A percentile compares a stretch with the other conserved stretches of the same genome.
phyloP scores from a whole-genome alignment of 1,140 invertebrate species.

The Pseudomyrmex pallidus region DNA sequence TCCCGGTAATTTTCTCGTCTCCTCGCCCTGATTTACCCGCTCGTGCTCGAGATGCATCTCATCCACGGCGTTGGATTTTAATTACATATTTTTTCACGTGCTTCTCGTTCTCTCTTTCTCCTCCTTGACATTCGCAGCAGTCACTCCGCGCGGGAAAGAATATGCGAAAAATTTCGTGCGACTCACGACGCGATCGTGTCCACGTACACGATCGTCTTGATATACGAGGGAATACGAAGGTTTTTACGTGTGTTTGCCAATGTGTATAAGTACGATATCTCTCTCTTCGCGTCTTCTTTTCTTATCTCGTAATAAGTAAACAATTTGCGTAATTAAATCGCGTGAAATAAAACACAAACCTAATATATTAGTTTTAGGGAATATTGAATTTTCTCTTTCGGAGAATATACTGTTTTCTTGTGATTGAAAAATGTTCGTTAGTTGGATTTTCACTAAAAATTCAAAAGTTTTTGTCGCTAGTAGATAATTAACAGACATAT shows the following conservation, averaged over 20 bases:
- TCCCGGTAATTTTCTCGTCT: conserved; percentile 47
- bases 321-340: neutral
- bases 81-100: conserved; percentile 67
- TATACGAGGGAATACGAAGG: too few relatives aligned
- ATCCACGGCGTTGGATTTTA: conserved; percentile 65
- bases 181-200: conserved; percentile 3
- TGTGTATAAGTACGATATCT: too few relatives aligned
- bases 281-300: too few relatives aligned
- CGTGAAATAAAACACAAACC: neutral
- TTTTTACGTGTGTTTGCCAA: too few relatives aligned
- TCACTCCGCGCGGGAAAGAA: neutral
- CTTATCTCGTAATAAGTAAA: conserved; percentile 2
- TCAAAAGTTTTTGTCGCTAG: neutral
- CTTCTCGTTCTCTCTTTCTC: neutral
- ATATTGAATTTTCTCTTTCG: neutral
- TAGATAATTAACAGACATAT: neutral
- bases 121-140: conserved; percentile 1
- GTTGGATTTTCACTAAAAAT: neutral
- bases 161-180: conserved; percentile 41
- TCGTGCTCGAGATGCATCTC: conserved; percentile 45
- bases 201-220: too few relatives aligned
- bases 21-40: conserved; percentile 33
- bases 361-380: neutral
- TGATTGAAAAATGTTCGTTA: neutral
- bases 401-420: neutral